A percentile compares a stretch with the other conserved stretches of the same genome.
Conservation (phyloP, 2,888 invertebrate species). For the Andrena bicolor region DNA sequence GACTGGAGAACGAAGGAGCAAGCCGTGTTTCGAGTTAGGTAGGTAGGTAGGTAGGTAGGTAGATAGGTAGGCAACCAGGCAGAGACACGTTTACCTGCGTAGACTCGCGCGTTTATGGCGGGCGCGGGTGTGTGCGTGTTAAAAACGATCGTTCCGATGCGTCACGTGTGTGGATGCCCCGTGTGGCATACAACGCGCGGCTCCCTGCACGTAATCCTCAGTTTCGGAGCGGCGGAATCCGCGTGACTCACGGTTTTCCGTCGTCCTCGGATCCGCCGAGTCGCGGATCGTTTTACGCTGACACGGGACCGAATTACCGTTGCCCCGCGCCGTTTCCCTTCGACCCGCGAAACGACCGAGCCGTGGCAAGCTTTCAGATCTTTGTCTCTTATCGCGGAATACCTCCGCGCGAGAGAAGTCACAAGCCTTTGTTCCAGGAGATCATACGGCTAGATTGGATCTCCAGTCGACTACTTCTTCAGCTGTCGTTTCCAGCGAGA, state of each 20-base stretch:
- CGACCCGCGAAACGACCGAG: conserved; percentile 16
- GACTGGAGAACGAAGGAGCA: conserved; percentile 80
- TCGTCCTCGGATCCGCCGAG: conserved; percentile 10
- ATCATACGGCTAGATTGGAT: conserved; percentile 27
- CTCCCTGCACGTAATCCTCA: conserved; percentile 4
- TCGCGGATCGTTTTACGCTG: conserved; percentile 60
- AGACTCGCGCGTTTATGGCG: conserved; percentile 45
- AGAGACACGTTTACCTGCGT: conserved; percentile 64
- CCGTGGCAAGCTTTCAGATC: conserved; percentile 38
- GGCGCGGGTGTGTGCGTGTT: conserved; percentile 34
- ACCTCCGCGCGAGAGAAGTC: conserved; percentile 18
- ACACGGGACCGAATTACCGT: conserved; percentile 56
- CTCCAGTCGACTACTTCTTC: neutral
- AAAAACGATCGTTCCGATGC: conserved; percentile 35
- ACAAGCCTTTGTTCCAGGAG: conserved; percentile 36
- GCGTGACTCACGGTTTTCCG: conserved; percentile 55
- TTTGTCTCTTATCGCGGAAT: conserved; percentile 46
- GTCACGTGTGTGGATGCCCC: conserved; percentile 32
- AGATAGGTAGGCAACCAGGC: conserved; percentile 65
- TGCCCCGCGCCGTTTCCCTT: conserved; percentile 28
- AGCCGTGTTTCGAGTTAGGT: conserved; percentile 72
- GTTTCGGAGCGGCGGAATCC: conserved; percentile 37
- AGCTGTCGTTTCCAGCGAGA: neutral
- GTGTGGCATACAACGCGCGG: neutral
- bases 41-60: conserved; percentile 74